These are phyloP conservation scores for Halcyon malimbica DNA, from an alignment of 2,113 vertebrate genomes.

Conservation along the genomic window DNA sequence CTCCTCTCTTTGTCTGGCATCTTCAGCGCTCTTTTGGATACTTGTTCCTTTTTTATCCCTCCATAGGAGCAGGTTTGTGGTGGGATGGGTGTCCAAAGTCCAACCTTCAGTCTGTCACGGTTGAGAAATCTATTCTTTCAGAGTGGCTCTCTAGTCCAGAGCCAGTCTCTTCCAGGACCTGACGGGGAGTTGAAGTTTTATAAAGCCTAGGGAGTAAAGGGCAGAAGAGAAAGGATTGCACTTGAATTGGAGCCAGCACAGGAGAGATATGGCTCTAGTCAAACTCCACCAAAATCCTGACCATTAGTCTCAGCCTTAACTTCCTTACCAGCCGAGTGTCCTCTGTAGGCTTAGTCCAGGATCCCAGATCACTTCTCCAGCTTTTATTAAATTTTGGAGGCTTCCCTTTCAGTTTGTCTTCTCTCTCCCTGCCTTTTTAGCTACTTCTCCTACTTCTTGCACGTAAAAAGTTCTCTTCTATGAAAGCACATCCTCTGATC, in stretches of 20 bases:
- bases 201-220: neutral
- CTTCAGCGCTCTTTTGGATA: neutral
- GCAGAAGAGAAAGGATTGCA: neutral
- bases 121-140: neutral
- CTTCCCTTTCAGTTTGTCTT: neutral
- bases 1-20: neutral
- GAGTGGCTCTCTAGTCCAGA: neutral
- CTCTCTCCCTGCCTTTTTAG: neutral
- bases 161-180: neutral
- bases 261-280: neutral
- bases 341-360: neutral
- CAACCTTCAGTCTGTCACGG: rapidly evolving
- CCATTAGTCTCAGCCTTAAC: rapidly evolving
- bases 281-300: neutral
- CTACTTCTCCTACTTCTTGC: neutral
- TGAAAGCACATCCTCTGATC: neutral
- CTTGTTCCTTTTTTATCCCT: neutral
- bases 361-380: neutral
- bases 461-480: rapidly evolving
- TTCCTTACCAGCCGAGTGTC: neutral
- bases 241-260: neutral
- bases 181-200: neutral
- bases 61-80: neutral
- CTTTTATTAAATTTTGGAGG: neutral
- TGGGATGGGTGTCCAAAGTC: neutral